phyloP scores from a whole-genome alignment of 2,797 vertebrate species.

The Percopsis omiscomaycus region DNA sequence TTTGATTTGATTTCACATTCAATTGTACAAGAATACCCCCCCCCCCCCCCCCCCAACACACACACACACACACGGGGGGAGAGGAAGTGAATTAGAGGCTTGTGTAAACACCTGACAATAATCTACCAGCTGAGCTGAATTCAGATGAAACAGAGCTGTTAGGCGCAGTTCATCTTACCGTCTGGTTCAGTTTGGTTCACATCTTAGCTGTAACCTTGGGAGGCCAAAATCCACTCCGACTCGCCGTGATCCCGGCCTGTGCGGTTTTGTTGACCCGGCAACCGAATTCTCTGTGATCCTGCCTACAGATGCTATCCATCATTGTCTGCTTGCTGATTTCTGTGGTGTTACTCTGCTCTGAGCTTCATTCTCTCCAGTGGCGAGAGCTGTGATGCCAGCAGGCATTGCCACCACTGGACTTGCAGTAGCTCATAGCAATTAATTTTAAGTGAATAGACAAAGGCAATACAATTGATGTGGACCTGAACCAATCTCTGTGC shows the following conservation, averaged over 20 bases:
- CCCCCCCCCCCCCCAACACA: slow-evolving; percentile 16
- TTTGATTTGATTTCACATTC: slow-evolving; percentile 65
- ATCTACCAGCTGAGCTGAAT: slow-evolving; percentile 63
- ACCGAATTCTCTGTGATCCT: slow-evolving; percentile 21
- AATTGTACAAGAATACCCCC: slow-evolving; percentile 34
- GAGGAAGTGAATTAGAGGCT: slow-evolving; percentile 45
- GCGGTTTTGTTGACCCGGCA: slow-evolving; percentile 30
- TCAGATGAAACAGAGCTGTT: slow-evolving; percentile 61
- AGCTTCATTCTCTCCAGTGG: no score
- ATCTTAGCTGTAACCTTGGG: slow-evolving; percentile 45
- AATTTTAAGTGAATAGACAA: no score
- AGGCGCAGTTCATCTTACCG: slow-evolving; percentile 42
- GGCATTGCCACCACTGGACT: no score
- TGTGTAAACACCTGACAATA: slow-evolving; percentile 69
- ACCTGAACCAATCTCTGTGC: no score
- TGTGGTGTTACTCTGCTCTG: slow-evolving; percentile 36
- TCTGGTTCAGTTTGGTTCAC: slow-evolving; percentile 43
- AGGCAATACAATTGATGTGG: no score
- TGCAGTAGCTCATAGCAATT: no score
- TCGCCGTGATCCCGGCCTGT: neutral
- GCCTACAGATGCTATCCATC: slow-evolving; percentile 28
- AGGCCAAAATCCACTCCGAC: slow-evolving; percentile 20
- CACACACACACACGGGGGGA: slow-evolving; percentile 24
- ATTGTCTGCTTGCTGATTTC: slow-evolving; percentile 47
- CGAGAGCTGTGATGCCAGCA: no score